phyloP scores from a whole-genome alignment of 2,797 vertebrate species.

The Anguilla megastoma region DNA sequence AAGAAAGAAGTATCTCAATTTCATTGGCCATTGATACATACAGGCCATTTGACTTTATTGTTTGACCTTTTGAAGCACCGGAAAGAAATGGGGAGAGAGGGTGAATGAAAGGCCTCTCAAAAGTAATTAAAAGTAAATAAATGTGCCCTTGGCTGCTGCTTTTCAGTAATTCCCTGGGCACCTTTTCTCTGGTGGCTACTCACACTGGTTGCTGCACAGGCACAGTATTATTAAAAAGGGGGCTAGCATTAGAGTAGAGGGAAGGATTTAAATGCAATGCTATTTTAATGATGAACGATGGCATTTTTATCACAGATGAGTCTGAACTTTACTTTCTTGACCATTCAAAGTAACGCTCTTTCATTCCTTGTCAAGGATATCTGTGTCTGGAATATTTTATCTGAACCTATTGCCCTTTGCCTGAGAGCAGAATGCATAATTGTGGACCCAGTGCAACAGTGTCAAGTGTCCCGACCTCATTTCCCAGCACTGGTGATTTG shows the following conservation, averaged over 20 bases:
- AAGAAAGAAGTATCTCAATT: background rate
- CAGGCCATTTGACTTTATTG: background rate
- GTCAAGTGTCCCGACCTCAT: slow-evolving; percentile 8
- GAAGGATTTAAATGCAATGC: background rate
- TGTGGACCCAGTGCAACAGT: background rate
- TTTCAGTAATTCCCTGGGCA: background rate
- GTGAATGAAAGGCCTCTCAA: background rate
- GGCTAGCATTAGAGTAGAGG: background rate
- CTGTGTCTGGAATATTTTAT: background rate
- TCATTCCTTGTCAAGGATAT: background rate
- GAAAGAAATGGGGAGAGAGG: background rate
- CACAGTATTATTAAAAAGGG: background rate
- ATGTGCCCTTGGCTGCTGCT: background rate
- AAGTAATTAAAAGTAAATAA: background rate
- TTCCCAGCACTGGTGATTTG: background rate
- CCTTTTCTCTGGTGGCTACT: background rate
- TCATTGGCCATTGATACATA: background rate
- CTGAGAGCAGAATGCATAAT: background rate
- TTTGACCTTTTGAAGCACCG: background rate
- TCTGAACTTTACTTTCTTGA: background rate
- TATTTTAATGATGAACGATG: background rate
- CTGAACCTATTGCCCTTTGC: background rate
- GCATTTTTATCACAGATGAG: background rate
- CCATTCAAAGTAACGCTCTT: background rate
- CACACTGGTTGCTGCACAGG: background rate